Percentiles rank a stretch among this genome's conserved stretches.
Conservation (phyloP, 2,797 vertebrate genomes). For the Channa striata region DNA sequence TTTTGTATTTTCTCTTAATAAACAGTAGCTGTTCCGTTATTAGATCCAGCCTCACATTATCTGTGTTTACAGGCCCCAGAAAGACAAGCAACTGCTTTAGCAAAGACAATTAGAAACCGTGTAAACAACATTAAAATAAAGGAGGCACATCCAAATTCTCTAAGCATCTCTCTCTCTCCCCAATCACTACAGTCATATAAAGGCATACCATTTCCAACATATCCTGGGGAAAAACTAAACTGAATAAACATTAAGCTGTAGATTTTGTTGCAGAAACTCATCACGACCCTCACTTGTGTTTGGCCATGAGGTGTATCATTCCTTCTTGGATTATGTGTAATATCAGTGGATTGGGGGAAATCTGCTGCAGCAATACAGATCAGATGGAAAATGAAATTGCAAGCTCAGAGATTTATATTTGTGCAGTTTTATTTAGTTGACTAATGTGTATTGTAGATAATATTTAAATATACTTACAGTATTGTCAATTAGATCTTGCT, state of each 20-base stretch:
- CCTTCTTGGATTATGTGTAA: not conserved
- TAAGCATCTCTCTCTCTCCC: no score
- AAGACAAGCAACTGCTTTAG: not conserved
- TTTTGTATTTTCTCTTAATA: no score
- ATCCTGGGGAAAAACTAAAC: not conserved
- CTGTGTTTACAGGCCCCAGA: not conserved
- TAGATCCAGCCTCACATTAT: no score
- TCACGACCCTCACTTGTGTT: not conserved
- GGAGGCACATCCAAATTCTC: no score
- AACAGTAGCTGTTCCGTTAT: no score
- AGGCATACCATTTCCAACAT: not conserved
- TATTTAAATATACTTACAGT: not conserved
- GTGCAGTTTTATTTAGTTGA: not conserved
- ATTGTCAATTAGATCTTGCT: not conserved
- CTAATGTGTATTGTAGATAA: not conserved
- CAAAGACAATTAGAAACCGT: not conserved
- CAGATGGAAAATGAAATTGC: constrained; percentile 6
- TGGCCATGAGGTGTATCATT: not conserved
- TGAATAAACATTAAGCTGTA: not conserved
- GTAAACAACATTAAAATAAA: not conserved
- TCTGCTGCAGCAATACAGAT: constrained; percentile 23
- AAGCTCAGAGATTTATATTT: not conserved
- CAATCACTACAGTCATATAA: not conserved
- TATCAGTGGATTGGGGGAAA: constrained; percentile 33
- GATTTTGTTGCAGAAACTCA: not conserved